Evolutionary conservation across 1,140 invertebrate genomes (phyloP).

Genomic region (Ceratoteleas bidentatus): DNA sequence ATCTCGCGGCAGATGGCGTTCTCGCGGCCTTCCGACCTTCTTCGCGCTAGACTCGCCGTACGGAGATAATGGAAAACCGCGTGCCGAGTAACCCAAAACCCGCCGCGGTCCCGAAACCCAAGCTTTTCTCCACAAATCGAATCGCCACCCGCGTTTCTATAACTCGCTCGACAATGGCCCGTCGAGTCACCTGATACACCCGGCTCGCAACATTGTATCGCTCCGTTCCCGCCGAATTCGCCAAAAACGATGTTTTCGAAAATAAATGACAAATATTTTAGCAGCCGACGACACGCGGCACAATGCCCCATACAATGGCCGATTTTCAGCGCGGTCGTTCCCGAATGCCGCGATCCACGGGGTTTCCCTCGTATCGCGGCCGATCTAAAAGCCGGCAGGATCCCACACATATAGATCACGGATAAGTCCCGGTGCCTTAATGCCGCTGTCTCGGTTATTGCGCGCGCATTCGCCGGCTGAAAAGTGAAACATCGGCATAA

Average conservation of each 20-base stretch:
- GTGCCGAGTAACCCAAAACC: too few species aligned
- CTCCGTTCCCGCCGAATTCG: constrained; percentile 18
- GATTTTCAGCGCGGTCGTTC: constrained; percentile 64
- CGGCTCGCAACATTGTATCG: constrained; percentile 23
- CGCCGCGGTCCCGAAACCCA: too few species aligned
- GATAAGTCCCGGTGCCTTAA: constrained; percentile 50
- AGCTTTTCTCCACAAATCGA: background rate
- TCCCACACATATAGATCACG: constrained; percentile 50
- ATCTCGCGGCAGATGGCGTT: too few species aligned
- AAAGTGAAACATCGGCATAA: constrained; percentile 53
- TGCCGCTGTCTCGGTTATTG: constrained; percentile 33
- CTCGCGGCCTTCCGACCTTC: too few species aligned
- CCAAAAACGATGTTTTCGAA: constrained; percentile 45
- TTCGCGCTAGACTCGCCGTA: too few species aligned
- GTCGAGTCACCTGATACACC: background rate
- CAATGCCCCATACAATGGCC: constrained; percentile 49
- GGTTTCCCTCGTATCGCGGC: constrained; percentile 59
- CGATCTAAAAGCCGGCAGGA: constrained; percentile 40
- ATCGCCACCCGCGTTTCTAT: background rate
- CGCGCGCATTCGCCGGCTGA: constrained; percentile 26
- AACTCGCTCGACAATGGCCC: too few species aligned
- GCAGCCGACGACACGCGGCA: constrained; percentile 52
- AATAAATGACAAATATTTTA: constrained; percentile 67
- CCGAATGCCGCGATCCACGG: constrained; percentile 58
- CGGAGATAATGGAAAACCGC: too few species aligned